These are phyloP conservation scores for Limonius californicus DNA, from an alignment of 1,140 invertebrate genomes.

Conservation along the genomic window DNA sequence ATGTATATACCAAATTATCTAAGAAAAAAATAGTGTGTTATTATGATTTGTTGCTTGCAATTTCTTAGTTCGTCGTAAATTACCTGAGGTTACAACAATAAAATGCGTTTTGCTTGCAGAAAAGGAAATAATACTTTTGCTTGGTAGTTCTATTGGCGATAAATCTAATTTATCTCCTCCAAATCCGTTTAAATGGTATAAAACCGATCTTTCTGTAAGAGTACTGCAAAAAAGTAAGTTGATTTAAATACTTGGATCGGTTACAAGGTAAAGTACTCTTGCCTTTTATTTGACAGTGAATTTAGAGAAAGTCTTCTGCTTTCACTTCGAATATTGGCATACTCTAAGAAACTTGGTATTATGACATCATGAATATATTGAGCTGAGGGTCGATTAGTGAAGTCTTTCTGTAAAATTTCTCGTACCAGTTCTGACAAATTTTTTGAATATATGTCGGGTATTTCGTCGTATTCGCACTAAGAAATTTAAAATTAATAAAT, in stretches of 20 bases:
- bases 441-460: conserved; percentile 62
- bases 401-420: conserved; percentile 62
- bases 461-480: conserved; percentile 50
- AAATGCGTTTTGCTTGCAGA: conserved; percentile 64
- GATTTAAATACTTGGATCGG: too few relatives aligned
- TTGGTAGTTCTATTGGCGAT: conserved; percentile 55
- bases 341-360: conserved; percentile 44
- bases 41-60: too few relatives aligned
- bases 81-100: conserved; percentile 64
- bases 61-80: too few relatives aligned
- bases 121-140: conserved; percentile 54
- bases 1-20: too few relatives aligned
- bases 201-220: conserved; percentile 52
- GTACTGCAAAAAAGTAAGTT: too few relatives aligned
- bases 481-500: conserved; percentile 13
- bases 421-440: conserved; percentile 60
- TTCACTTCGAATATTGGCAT: neutral
- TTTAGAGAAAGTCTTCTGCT: neutral
- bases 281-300: neutral
- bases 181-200: conserved; percentile 57
- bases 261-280: neutral
- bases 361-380: conserved; percentile 55
- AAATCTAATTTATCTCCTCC: conserved; percentile 53
- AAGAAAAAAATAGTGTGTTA: too few relatives aligned
- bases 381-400: conserved; percentile 60